Conservation (phyloP, 2,797 vertebrate species). For the Macropus fuliginosus region DNA sequence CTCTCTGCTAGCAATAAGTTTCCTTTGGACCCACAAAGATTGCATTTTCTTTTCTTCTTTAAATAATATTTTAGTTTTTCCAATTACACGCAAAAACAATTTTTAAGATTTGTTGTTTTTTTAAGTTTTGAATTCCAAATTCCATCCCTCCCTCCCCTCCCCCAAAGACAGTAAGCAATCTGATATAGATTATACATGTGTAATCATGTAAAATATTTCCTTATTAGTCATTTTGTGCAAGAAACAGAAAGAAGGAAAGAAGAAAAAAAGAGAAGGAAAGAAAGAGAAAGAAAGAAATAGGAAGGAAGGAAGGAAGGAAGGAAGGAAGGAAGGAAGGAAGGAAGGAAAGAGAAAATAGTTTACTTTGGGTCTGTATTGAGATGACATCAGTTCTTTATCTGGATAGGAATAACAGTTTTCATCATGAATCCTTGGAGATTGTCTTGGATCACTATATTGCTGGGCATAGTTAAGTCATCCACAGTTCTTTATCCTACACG, state of each 20-base stretch:
- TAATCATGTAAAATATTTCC: background rate
- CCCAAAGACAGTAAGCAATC: too few species aligned
- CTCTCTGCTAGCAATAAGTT: background rate
- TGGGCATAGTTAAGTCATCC: background rate
- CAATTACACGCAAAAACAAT: background rate
- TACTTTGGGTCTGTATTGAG: background rate
- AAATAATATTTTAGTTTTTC: background rate
- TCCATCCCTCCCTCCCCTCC: background rate
- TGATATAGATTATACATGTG: background rate
- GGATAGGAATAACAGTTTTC: background rate
- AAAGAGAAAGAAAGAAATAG: accelerated
- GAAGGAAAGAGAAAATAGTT: background rate
- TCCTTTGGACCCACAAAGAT: background rate
- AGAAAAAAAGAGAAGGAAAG: accelerated
- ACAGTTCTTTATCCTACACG: background rate
- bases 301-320: background rate
- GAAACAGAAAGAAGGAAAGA: background rate
- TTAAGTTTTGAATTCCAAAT: background rate
- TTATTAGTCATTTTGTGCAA: background rate
- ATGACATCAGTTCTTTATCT: background rate
- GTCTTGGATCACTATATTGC: background rate
- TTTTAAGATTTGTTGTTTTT: background rate
- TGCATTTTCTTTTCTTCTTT: slow-evolving; percentile 13
- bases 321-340: background rate
- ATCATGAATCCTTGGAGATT: background rate